These are phyloP conservation scores for Sisyra terminalis DNA, from an alignment of 2,888 invertebrate genomes.

Conservation along the genomic window DNA sequence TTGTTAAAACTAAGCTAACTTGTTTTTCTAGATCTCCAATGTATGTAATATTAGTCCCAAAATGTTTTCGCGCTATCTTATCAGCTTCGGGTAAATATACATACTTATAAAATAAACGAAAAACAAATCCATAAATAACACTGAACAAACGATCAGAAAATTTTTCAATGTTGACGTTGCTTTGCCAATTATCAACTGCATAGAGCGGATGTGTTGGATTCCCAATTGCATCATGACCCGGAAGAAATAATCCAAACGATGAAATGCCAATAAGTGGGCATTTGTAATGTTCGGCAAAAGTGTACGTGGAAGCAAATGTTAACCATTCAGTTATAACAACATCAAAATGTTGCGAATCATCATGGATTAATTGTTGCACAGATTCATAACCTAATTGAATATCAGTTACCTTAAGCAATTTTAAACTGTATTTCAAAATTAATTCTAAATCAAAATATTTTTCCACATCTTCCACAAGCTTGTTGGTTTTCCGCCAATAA, in stretches of 20 bases:
- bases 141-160: conserved; percentile 12
- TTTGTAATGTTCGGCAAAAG: conserved; percentile 11
- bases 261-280: conserved; percentile 12
- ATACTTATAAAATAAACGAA: conserved; percentile 11
- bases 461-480: too few species aligned
- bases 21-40: conserved; percentile 12
- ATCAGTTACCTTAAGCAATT: too few species aligned
- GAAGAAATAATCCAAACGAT: conserved; percentile 11
- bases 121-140: conserved; percentile 10
- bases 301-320: conserved; percentile 9
- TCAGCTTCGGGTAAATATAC: conserved; percentile 11
- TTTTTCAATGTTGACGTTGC: not conserved
- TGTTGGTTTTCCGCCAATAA: too few species aligned
- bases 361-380: conserved; percentile 9
- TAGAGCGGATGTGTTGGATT: conserved; percentile 14
- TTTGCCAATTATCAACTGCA: not conserved
- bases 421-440: too few species aligned
- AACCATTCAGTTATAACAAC: conserved; percentile 12
- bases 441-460: too few species aligned
- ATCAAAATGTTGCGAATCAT: conserved; percentile 11
- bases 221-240: conserved; percentile 12
- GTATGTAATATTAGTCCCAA: conserved; percentile 9
- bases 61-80: conserved; percentile 9
- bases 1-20: conserved; percentile 12
- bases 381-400: too few species aligned